A percentile compares a stretch with the other conserved stretches of the same genome.
phyloP scores from a whole-genome alignment of 1,140 invertebrate genomes.

The Drosophila kurseongensis region DNA sequence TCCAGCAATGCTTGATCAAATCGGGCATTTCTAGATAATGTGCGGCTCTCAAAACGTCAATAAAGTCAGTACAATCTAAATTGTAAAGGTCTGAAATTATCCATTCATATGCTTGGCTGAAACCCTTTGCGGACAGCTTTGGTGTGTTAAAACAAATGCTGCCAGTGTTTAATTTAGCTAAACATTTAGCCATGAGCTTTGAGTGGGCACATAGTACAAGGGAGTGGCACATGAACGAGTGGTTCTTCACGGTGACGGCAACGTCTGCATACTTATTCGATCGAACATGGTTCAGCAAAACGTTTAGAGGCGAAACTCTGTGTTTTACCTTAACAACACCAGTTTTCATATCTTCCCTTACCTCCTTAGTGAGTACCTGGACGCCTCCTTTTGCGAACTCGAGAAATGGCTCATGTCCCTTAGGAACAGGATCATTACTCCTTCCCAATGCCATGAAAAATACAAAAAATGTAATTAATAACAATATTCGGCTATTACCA shows the following conservation, averaged over 20 bases:
- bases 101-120: conserved; percentile 14
- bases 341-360: no score
- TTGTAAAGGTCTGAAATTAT: background rate
- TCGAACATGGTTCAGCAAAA: background rate
- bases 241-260: background rate
- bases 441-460: background rate
- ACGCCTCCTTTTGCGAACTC: background rate
- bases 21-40: conserved; percentile 10
- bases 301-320: background rate
- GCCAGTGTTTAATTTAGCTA: no score
- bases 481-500: background rate
- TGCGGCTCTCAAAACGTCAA: background rate
- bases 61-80: background rate
- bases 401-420: no score
- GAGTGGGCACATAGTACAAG: background rate
- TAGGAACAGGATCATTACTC: no score
- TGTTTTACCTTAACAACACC: no score
- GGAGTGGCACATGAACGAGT: background rate
- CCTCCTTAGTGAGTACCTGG: no score
- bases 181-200: background rate
- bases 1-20: conserved; percentile 21
- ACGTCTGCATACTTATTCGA: background rate
- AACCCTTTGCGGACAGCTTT: background rate
- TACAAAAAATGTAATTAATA: background rate
- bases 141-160: no score